phyloP scores from a whole-genome alignment of 2,113 vertebrate species.

The Melanocharis versteri region DNA sequence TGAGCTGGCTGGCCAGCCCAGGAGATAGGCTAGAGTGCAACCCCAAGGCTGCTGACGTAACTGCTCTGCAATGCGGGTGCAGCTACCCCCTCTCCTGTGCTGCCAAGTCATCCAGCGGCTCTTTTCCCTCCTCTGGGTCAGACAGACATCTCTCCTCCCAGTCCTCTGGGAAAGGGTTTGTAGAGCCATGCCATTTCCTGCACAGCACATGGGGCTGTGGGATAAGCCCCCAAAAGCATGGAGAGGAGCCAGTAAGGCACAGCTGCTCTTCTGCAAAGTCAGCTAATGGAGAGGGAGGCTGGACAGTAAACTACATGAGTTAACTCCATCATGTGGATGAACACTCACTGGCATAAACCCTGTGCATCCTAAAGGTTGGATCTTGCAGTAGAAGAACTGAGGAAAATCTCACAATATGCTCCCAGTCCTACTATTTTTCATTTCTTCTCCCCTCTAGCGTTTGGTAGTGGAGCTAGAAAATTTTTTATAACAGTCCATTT shows the following conservation, averaged over 20 bases:
- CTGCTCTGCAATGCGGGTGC: not conserved
- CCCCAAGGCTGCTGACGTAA: not conserved
- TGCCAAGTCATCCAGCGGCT: not conserved
- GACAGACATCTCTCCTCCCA: not conserved
- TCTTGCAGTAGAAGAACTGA: not conserved
- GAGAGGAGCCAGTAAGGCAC: not conserved
- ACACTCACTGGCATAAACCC: not conserved
- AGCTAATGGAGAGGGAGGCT: not conserved
- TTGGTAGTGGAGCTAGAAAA: not conserved
- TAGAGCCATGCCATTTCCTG: not conserved
- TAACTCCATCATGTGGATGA: not conserved
- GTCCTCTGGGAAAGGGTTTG: not conserved
- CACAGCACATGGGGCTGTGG: not conserved
- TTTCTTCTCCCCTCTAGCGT: not conserved
- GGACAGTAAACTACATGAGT: not conserved
- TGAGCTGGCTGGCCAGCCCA: not conserved
- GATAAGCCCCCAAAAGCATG: not conserved
- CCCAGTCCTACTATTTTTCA: not conserved
- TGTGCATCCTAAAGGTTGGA: not conserved
- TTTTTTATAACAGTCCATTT: not conserved
- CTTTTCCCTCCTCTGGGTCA: not conserved
- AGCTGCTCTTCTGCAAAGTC: not conserved
- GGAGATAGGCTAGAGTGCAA: not conserved
- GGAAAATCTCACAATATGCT: not conserved
- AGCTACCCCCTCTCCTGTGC: not conserved